Base-by-base conservation (phyloP, 1,140 invertebrate genomes). In the Caenorhabditis briggsae region DNA sequence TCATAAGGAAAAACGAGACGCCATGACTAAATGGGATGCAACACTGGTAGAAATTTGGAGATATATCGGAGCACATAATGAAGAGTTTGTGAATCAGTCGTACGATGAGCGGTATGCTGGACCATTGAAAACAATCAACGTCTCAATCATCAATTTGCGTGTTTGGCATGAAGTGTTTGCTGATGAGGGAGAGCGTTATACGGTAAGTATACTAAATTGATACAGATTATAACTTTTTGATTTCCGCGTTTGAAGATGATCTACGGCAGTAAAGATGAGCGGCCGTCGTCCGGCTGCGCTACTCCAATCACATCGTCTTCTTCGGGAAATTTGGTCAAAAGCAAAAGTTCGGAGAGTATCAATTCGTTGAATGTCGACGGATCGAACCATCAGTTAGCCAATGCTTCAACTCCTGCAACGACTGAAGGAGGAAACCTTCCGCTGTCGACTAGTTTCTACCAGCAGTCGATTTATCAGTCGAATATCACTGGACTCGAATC, bases 1-100 rank as follows among this genome's bases (percentile, higher is more conserved):
- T n/a, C 20, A 90, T n/a, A 85, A 88, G 55, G 91, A 91, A 64
- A 46, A 53, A 46, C 18, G 25, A n/a, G 87, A 88, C 8, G 55
- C 48, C 6, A 86, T 56, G 85, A 41, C 82, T 2, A 82, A 48
- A 16, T 48, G 43, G 56, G 61, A 61, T n/a, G 50, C 46, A 23
- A 59, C 12, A 1, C 55, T 70, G 11, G 61, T 86, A 16, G 74
- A 70, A 6, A 86, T 86, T 55, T 86, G 85, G 85, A 70, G 70
- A 23, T 86, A 25, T 61, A 41, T 86, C 18, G 85, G 85, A 48
- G 55, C 55, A 9, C 85, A 86, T 64, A 86, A 86, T 50, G 85
- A 86, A 58, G 78, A 86, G 23, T 83, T 33, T 59, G 82, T 83
- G 7, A 83, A 83, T 41, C 82, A 58, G 23, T 20, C 55, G 5